phyloP scores from a whole-genome alignment of 37 sponge, comb jelly and placozoan species.

The Chondrilla cf. caribensis region DNA sequence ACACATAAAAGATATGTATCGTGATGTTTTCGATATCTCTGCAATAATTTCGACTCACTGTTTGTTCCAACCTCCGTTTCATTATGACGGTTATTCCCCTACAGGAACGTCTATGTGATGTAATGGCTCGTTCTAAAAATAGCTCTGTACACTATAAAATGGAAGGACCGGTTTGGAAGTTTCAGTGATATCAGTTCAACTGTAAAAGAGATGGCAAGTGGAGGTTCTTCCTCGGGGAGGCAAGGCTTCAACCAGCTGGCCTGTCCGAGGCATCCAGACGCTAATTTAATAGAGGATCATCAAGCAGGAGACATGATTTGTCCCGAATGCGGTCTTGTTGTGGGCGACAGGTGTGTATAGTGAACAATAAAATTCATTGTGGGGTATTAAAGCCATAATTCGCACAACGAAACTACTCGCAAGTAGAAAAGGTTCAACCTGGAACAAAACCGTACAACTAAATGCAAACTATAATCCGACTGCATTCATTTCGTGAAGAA shows the following conservation, averaged over 20 bases:
- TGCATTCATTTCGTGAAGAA: no score
- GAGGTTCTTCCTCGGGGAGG: neutral
- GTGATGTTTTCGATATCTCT: neutral
- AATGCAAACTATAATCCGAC: no score
- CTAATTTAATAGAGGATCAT: conserved; percentile 89
- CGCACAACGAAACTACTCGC: no score
- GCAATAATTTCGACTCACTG: no score
- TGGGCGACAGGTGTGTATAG: conserved; percentile 81
- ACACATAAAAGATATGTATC: neutral
- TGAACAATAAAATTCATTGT: no score
- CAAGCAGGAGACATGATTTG: conserved; percentile 97
- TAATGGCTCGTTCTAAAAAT: conserved; percentile 5
- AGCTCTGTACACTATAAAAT: neutral
- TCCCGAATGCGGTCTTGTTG: conserved; percentile 94
- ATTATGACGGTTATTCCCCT: conserved; percentile 1
- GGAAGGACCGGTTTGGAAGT: no score
- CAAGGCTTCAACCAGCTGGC: neutral
- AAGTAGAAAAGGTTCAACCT: no score
- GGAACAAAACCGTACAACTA: no score
- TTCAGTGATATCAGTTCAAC: no score
- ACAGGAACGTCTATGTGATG: neutral
- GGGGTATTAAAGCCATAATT: no score
- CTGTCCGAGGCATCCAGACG: conserved; percentile 92
- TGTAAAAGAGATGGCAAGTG: neutral
- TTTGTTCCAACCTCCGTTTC: no score